phyloP scores from a whole-genome alignment of 2,888 invertebrate species.

The Malthinus flaveolus region DNA sequence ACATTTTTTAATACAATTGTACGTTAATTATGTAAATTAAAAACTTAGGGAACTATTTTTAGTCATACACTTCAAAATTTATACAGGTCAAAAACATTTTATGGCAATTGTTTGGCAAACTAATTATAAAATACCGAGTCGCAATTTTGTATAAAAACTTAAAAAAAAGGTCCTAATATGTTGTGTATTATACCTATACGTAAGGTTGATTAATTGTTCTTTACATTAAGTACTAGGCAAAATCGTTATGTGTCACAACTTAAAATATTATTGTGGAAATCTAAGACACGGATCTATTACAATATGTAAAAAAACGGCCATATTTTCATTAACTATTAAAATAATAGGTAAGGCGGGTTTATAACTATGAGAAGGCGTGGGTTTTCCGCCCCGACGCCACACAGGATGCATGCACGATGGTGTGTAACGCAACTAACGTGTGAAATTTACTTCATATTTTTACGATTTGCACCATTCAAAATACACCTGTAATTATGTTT shows the following conservation, averaged over 20 bases:
- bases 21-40: neutral
- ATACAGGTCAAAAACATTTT: too few relatives aligned
- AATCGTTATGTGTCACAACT: constrained; percentile 6
- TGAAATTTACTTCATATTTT: constrained; percentile 13
- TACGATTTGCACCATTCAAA: constrained; percentile 18
- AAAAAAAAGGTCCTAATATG: too few relatives aligned
- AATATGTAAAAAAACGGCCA: constrained; percentile 23
- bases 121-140: neutral
- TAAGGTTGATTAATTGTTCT: too few relatives aligned
- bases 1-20: too few relatives aligned
- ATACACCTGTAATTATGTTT: constrained; percentile 2
- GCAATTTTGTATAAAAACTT: too few relatives aligned
- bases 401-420: constrained; percentile 44
- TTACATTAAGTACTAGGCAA: neutral
- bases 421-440: constrained; percentile 38
- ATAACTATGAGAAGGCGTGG: constrained; percentile 33
- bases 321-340: constrained; percentile 29
- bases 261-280: constrained; percentile 17
- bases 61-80: too few relatives aligned
- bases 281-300: constrained; percentile 9
- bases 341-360: constrained; percentile 27
- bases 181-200: too few relatives aligned
- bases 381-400: constrained; percentile 38
- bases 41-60: neutral
- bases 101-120: neutral